Base-by-base conservation (phyloP, 2,888 invertebrate species). In the Mythimna albipuncta region DNA sequence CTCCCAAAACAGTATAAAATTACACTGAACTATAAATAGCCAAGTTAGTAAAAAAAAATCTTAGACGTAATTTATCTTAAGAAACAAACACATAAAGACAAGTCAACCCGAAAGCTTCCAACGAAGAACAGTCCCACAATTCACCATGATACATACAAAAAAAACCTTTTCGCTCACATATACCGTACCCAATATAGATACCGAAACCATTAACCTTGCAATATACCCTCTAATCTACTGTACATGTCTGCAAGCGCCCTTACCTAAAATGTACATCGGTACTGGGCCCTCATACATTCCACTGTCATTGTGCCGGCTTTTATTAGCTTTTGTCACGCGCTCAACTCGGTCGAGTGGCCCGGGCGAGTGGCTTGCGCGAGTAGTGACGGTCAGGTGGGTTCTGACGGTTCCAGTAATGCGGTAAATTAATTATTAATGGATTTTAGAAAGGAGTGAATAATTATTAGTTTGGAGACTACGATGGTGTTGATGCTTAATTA, bases 251-350 rank as follows among this genome's bases (percentile, higher is more conserved):
- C 58, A 82, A 72, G 58, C 68, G 73, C 80, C 87, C 77, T 86
- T 85, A 84, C 67, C 67, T 64, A 68, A 81, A 86, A 81, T 77
- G 85, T 84, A 86, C 85, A 84, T 78, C 79, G 81, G 87, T 85
- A 85, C 87, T 87, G 81, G 83, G 78, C 78, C 85, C 88, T 88
- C 89, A 90, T 92, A 91, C 89, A 90, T 89, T 87, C 87, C 85
- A 82, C 89, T 89, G 90, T 90, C 91, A 90, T 91, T 89, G 88
- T 85, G 79, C 77, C 57, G 72, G 79, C 84, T 82, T 91, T 93
- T 93, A 93, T 92, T 88, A 83, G 81, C 77, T 74, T 85, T 87
- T 87, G 91, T 91, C 93, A 93, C 93, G 93, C 90, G 84, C 81
- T 59, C 67, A 79, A 79, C 78, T 82, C 79, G 77, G 72, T 76